These are phyloP conservation scores for Andrena fulva DNA, from an alignment of 2,888 invertebrate genomes.

Conservation along the genomic window DNA sequence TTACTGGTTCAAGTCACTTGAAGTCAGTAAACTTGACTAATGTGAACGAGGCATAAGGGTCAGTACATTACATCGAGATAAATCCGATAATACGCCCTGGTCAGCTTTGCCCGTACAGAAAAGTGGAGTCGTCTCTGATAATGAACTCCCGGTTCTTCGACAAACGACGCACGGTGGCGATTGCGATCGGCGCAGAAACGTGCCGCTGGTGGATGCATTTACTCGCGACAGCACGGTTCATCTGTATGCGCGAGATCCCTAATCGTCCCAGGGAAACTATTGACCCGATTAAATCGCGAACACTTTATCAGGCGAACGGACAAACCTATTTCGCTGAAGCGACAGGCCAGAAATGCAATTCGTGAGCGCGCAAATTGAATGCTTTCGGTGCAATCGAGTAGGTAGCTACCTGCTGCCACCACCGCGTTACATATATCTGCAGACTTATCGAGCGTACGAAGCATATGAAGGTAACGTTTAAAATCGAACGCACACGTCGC, in stretches of 20 bases:
- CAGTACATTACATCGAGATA: neutral
- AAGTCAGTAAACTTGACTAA: too few relatives aligned
- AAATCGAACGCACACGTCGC: neutral
- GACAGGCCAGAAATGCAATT: conserved; percentile 10
- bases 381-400: neutral
- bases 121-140: neutral
- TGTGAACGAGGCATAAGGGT: too few relatives aligned
- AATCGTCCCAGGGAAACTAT: conserved; percentile 12
- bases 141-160: neutral
- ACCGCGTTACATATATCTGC: neutral
- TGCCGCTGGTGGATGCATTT: too few relatives aligned
- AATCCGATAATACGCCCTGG: neutral
- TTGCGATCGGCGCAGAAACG: neutral
- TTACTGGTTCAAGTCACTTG: too few relatives aligned
- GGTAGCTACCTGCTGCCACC: neutral
- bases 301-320: conserved; percentile 3
- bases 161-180: neutral
- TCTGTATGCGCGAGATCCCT: neutral
- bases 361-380: neutral
- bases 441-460: neutral
- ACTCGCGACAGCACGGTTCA: neutral
- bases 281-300: conserved; percentile 13
- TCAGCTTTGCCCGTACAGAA: neutral
- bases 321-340: conserved; percentile 10
- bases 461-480: too few relatives aligned